phyloP scores from a whole-genome alignment of 1,140 invertebrate genomes.

The Drosophila funebris region DNA sequence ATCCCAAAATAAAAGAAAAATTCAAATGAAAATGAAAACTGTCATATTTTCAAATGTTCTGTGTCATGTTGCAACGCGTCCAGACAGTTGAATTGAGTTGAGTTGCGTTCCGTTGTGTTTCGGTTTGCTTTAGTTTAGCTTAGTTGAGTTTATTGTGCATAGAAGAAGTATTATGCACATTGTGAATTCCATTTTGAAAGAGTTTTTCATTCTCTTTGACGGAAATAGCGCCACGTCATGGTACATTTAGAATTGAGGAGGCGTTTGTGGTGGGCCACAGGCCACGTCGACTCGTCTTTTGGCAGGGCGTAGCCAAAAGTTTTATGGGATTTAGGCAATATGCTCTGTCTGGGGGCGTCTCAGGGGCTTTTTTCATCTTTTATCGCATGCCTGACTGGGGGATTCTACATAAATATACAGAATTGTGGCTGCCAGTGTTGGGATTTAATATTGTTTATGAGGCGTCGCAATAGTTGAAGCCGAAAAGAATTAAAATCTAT shows the following conservation, averaged over 20 bases:
- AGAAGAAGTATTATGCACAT: slow-evolving; percentile 19
- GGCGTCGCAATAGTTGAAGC: slow-evolving; percentile 65
- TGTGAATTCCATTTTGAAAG: slow-evolving; percentile 66
- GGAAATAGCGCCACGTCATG: slow-evolving; percentile 76
- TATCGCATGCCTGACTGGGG: slow-evolving; percentile 18
- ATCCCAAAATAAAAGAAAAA: slow-evolving; percentile 24
- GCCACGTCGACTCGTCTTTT: background rate
- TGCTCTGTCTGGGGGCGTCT: slow-evolving; percentile 14
- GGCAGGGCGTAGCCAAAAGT: slow-evolving; percentile 40
- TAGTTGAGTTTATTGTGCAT: slow-evolving; percentile 12
- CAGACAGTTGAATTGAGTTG: slow-evolving; percentile 45
- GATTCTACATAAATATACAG: slow-evolving; percentile 30
- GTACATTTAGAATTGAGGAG: slow-evolving; percentile 70
- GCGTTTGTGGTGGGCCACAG: slow-evolving; percentile 34
- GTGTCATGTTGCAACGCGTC: slow-evolving; percentile 61
- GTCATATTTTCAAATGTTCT: slow-evolving; percentile 70
- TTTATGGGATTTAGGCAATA: slow-evolving; percentile 65
- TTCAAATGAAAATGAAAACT: slow-evolving; percentile 69
- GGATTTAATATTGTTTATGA: slow-evolving; percentile 80
- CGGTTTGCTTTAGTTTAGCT: slow-evolving; percentile 12
- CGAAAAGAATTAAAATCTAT: slow-evolving; percentile 64
- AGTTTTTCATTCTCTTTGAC: slow-evolving; percentile 52
- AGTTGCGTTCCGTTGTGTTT: slow-evolving; percentile 15
- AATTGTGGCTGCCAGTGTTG: slow-evolving; percentile 19
- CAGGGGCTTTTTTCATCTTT: slow-evolving; percentile 25